Conservation (phyloP, 2,888 invertebrate species). For the Troglohyphantes excavatus region DNA sequence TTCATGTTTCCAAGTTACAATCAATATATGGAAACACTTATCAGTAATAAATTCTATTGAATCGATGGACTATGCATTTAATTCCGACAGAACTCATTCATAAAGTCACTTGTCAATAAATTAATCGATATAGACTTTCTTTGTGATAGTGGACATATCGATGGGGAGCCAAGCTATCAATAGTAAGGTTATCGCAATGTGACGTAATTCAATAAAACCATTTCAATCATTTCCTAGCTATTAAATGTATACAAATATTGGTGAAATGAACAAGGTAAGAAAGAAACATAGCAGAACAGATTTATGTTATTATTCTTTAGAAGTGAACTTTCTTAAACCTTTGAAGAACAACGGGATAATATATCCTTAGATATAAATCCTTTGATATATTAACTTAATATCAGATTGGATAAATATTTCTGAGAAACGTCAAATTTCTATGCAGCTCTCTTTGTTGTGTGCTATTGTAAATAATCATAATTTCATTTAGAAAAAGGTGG, state of each 20-base stretch:
- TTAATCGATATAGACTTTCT: neutral
- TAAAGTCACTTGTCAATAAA: slow-evolving; percentile 5
- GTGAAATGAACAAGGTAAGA: too few species aligned
- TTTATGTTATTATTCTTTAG: too few species aligned
- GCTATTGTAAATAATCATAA: too few species aligned
- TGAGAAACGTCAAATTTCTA: too few species aligned
- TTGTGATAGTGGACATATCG: neutral
- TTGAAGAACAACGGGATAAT: too few species aligned
- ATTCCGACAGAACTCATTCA: neutral
- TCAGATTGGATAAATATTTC: too few species aligned
- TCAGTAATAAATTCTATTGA: neutral
- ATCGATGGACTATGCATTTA: neutral
- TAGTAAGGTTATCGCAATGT: neutral
- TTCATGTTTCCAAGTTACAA: neutral
- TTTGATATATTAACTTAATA: too few species aligned
- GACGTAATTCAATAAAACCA: neutral
- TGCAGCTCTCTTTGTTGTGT: too few species aligned
- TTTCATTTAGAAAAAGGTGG: too few species aligned
- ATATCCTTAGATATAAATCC: too few species aligned
- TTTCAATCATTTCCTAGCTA: slow-evolving; percentile 1
- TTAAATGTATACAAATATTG: neutral
- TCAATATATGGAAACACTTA: neutral
- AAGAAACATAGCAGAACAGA: too few species aligned
- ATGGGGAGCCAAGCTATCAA: neutral
- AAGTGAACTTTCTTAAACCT: too few species aligned